Conservation (phyloP, 2,113 vertebrate species). For the Nothocercus julius region DNA sequence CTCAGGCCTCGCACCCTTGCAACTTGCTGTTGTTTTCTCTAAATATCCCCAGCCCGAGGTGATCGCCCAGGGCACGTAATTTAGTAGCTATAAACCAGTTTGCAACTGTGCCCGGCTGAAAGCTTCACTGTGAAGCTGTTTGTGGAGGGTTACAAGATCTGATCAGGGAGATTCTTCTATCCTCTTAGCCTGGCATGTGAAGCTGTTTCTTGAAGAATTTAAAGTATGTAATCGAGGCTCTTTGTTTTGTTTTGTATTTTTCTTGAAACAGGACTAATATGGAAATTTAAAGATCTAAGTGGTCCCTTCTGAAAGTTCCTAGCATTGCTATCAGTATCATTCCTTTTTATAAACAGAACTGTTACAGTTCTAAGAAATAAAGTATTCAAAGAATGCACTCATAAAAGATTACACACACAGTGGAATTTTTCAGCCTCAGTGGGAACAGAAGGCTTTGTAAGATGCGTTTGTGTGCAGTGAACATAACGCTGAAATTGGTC, state of each 20-base stretch:
- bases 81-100: not conserved
- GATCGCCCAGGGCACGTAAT: not conserved
- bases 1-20: not conserved
- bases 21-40: not conserved
- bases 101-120: not conserved
- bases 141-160: constrained; percentile 68
- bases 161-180: constrained; percentile 69
- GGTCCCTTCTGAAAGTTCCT: constrained; percentile 81
- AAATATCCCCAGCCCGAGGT: not conserved
- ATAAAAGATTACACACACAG: constrained; percentile 74
- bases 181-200: constrained; percentile 80
- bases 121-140: constrained; percentile 24
- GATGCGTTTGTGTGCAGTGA: constrained; percentile 42
- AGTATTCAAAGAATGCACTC: constrained; percentile 82
- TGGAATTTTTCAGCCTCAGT: constrained; percentile 79
- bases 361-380: constrained; percentile 77
- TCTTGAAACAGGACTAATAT: constrained; percentile 82
- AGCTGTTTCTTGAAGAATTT: constrained; percentile 79
- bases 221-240: constrained; percentile 79
- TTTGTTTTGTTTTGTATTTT: constrained; percentile 69
- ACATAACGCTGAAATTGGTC: constrained; percentile 52
- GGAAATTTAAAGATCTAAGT: constrained; percentile 80
- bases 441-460: constrained; percentile 67
- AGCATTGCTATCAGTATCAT: constrained; percentile 80
- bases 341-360: constrained; percentile 80